Base-by-base conservation (phyloP, 1,140 invertebrate species). In the Calephelis nemesis region DNA sequence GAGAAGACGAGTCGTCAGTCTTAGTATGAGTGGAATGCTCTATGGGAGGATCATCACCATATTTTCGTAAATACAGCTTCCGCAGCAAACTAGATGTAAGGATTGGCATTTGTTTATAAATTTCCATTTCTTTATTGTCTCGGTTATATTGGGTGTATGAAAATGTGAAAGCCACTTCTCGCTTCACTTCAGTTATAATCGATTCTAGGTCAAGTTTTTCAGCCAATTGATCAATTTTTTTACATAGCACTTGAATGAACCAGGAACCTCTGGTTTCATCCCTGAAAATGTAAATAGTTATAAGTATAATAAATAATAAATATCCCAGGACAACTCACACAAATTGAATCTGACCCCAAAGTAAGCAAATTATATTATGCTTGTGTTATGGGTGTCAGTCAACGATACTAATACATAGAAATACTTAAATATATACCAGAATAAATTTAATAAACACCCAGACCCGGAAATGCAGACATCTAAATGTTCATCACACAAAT, bases 91-190 rank as follows among this genome's bases (percentile, higher is more conserved):
- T 86, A 0, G 86, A 85, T 0, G 82, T 86, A 0, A 79, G 65
- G 0, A 84, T 79, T 0, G 86, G 86, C 78, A 87, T 87, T 66
- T 88, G 86, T 64, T 84, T 87, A 65, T 85, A 82, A 11, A 78
- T 73, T n/a, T 82, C 77, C 47, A 78, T 71, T 39, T 82, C 76
- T 0, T 54, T 63, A 0, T 77, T 83, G 5, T 63, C n/a, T 11
- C 68, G 68, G 63, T 87, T 85, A 63, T 75, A 81, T 52, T 75
- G 77, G 19, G 78, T 74, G 58, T 82, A 74, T 3, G 70, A 66
- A 19, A 76, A 76, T 60, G 86, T 78, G 0, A 85, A 74, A 0
- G 87, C 85, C 0, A 89, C 83, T 54, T 81, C 83, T 7, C 83
- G 70, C 40, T 86, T 89, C 1, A 89, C 81, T 47, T 83, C 83